phyloP scores from a whole-genome alignment of 2,888 invertebrate genomes.

The Stenoptilia bipunctidactyla region DNA sequence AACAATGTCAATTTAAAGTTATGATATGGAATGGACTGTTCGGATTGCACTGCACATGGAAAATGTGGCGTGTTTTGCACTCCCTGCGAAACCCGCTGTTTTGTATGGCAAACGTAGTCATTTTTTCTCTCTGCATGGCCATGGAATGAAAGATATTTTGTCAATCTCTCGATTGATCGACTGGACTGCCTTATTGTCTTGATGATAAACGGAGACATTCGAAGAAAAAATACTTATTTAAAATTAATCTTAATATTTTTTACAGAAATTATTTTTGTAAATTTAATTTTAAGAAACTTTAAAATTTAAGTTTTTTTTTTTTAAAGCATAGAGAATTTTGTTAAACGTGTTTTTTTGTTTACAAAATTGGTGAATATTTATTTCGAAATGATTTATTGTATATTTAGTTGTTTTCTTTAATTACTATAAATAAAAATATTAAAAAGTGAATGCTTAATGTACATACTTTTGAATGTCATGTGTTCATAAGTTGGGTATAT shows the following conservation, averaged over 20 bases:
- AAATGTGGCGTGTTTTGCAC: constrained; percentile 40
- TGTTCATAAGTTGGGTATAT: too few species aligned
- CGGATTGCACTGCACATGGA: constrained; percentile 21
- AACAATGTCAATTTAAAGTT: too few species aligned
- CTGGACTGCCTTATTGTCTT: too few species aligned
- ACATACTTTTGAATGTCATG: constrained; percentile 40
- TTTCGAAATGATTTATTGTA: constrained; percentile 6
- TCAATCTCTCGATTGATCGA: too few species aligned
- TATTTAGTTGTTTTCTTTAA: constrained; percentile 18
- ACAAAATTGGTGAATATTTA: constrained; percentile 11
- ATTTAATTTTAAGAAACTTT: background rate
- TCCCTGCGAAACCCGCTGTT: constrained; percentile 46
- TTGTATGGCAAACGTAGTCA: constrained; percentile 47
- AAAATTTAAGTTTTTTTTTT: background rate
- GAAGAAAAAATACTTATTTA: background rate
- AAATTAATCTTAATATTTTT: background rate
- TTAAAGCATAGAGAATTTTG: background rate
- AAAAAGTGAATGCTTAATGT: constrained; percentile 34
- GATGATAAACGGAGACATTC: too few species aligned
- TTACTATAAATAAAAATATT: constrained; percentile 26
- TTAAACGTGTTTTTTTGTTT: background rate
- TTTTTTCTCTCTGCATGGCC: constrained; percentile 57
- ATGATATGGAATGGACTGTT: constrained; percentile 8
- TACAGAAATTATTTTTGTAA: background rate
- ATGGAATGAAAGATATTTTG: constrained; percentile 52